These are phyloP conservation scores for Pangasianodon gigas DNA, from an alignment of 2,113 vertebrate genomes.

Conservation along the genomic window DNA sequence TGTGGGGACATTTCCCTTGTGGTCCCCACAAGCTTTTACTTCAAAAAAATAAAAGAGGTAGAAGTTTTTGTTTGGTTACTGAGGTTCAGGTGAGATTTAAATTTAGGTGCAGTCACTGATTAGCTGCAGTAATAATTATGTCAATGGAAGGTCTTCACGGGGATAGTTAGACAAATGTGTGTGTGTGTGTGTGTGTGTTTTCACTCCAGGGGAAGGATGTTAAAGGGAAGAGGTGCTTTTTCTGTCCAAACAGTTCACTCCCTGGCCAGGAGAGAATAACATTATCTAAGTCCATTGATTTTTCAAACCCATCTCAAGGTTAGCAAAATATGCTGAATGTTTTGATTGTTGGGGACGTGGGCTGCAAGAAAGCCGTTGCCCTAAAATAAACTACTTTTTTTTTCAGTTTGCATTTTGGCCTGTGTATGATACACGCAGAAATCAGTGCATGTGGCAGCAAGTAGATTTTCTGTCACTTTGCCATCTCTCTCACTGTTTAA, in stretches of 20 bases:
- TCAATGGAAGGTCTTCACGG: background rate
- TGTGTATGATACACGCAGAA: background rate
- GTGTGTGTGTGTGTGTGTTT: constrained; percentile 43
- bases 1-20: background rate
- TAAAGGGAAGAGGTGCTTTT: constrained; percentile 69
- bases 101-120: background rate
- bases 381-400: background rate
- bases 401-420: background rate
- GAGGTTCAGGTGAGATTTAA: background rate
- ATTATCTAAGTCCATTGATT: constrained; percentile 57
- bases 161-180: background rate
- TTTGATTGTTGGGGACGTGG: background rate
- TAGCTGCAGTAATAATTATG: background rate
- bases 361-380: background rate
- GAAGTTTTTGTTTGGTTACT: background rate
- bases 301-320: constrained; percentile 60
- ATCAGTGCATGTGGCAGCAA: constrained; percentile 37
- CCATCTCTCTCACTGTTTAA: constrained; percentile 42
- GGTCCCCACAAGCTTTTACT: background rate
- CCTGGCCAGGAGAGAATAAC: constrained; percentile 71
- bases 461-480: constrained; percentile 29
- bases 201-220: constrained; percentile 54
- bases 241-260: constrained; percentile 69
- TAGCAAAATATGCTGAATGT: constrained; percentile 11
- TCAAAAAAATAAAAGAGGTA: background rate